Percentiles rank a stretch among this genome's conserved stretches.
These are phyloP conservation scores for Anthopleura xanthogrammica DNA, from an alignment of 92 coral and sea anemone genomes.

Conservation along the genomic window DNA sequence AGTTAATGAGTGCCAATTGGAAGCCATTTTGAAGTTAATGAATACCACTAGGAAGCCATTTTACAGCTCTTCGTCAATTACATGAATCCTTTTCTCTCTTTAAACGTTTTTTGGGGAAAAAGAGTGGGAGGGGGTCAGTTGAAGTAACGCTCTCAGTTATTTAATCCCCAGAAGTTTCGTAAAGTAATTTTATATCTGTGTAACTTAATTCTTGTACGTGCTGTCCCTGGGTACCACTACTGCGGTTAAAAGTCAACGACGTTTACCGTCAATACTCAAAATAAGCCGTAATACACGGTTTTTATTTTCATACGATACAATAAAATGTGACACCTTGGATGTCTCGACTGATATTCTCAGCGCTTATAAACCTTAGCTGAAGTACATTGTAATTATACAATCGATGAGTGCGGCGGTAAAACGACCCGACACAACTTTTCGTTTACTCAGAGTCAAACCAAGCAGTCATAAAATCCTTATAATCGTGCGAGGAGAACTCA, in stretches of 20 bases:
- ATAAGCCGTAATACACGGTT: not conserved
- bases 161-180: not conserved
- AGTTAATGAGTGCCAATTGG: too few relatives aligned
- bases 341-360: constrained; percentile 10
- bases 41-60: too few relatives aligned
- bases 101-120: too few relatives aligned
- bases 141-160: not conserved
- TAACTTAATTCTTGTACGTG: constrained; percentile 16
- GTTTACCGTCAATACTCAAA: constrained; percentile 6
- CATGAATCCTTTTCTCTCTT: too few relatives aligned
- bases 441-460: not conserved
- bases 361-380: not conserved
- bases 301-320: not conserved
- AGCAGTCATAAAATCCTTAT: not conserved
- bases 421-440: not conserved
- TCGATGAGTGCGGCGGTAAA: not conserved
- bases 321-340: constrained; percentile 6
- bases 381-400: not conserved
- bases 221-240: not conserved
- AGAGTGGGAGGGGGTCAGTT: too few relatives aligned
- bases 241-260: constrained; percentile 30
- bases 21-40: too few relatives aligned
- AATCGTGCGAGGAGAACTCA: not conserved
- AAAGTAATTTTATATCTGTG: constrained; percentile 16
- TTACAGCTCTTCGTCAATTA: too few relatives aligned